Evolutionary conservation across 2,797 vertebrate species (phyloP).

Genomic region (Neosalanx taihuensis): DNA sequence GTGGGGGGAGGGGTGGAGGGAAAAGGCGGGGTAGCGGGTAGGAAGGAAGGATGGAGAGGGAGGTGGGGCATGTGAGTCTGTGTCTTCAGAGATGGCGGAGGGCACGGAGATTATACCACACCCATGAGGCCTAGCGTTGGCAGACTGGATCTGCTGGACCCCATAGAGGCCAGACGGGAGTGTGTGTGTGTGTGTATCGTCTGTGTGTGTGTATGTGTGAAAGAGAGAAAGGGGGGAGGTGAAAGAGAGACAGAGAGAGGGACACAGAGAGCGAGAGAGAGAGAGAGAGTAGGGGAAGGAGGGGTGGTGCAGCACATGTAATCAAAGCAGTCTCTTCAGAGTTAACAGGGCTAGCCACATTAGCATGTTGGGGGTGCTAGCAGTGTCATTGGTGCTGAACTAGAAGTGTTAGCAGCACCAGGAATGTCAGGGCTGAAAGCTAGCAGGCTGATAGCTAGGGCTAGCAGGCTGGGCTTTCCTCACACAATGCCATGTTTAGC

Average conservation of each 20-base stretch:
- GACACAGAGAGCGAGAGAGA: too few relatives aligned
- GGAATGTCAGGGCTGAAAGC: not conserved
- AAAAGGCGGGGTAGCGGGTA: conserved; percentile 71
- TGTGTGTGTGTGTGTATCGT: not conserved
- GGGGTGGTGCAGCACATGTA: too few relatives aligned
- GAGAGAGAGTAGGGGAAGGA: too few relatives aligned
- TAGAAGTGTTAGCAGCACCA: not conserved
- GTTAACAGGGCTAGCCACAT: not conserved
- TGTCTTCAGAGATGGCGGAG: conserved; percentile 75
- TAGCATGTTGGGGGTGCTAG: not conserved
- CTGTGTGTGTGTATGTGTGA: conserved; percentile 20
- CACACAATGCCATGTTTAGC: not conserved
- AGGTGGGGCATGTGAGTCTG: conserved; percentile 74
- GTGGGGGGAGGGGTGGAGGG: conserved; percentile 68
- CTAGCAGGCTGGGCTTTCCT: not conserved
- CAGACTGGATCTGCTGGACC: conserved; percentile 70
- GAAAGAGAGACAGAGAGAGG: too few relatives aligned
- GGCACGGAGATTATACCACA: conserved; percentile 77
- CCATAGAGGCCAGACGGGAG: conserved; percentile 40
- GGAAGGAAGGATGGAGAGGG: conserved; percentile 73
- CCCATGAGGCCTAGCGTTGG: conserved; percentile 62
- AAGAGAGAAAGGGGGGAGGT: not conserved
- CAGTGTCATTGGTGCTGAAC: not conserved
- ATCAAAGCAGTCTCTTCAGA: too few relatives aligned
- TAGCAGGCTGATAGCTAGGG: not conserved